Evolutionary conservation across 2,113 vertebrate genomes (phyloP).

Genomic region (Thryonomys swinderianus): DNA sequence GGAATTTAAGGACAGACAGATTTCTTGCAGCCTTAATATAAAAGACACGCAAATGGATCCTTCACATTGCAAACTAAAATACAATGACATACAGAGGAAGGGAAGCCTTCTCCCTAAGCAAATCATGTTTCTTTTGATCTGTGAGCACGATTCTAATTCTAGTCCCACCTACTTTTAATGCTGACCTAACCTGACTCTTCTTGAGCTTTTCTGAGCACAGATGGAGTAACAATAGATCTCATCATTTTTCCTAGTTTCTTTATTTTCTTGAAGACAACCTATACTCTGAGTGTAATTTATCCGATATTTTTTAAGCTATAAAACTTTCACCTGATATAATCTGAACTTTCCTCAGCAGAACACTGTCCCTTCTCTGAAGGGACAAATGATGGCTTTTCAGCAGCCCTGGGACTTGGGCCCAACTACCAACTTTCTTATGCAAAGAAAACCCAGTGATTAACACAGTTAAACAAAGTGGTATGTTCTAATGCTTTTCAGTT

Average conservation of each 20-base stretch:
- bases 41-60: not conserved
- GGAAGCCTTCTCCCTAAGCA: not conserved
- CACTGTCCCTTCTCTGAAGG: not conserved
- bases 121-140: not conserved
- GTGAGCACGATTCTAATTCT: conserved; percentile 27
- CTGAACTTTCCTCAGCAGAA: not conserved
- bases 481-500: conserved; percentile 21
- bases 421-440: conserved; percentile 24
- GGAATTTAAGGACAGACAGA: not conserved
- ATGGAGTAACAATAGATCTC: not conserved
- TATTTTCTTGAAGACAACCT: not conserved
- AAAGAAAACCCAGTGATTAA: conserved; percentile 29
- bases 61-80: not conserved
- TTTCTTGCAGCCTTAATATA: not conserved
- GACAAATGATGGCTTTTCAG: not conserved
- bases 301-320: conserved; percentile 11
- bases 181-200: conserved; percentile 44
- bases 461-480: conserved; percentile 3
- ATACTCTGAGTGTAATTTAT: not conserved
- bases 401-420: not conserved
- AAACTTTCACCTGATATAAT: not conserved
- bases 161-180: conserved; percentile 30
- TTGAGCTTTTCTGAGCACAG: conserved; percentile 29
- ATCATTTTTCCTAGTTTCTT: not conserved
- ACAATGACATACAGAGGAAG: not conserved